Conservation (phyloP, 1,140 invertebrate species). For the Drosophila aff. region DNA sequence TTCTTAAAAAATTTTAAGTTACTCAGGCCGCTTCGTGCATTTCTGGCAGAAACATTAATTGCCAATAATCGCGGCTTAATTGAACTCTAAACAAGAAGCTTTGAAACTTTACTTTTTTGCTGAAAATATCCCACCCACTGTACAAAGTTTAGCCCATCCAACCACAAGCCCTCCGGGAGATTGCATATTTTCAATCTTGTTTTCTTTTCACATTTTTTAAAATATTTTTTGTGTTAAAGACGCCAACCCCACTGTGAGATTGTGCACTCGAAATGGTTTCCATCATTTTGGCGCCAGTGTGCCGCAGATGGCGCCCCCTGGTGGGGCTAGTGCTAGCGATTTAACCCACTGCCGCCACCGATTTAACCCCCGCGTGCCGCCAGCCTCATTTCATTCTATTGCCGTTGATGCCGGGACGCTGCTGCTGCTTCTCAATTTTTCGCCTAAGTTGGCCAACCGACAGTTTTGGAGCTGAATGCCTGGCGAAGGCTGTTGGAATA, state of each 20-base stretch:
- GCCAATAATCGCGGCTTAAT: not conserved
- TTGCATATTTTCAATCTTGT: constrained; percentile 4
- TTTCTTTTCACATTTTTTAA: not conserved
- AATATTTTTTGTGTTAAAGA: not conserved
- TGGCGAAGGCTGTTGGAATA: constrained; percentile 75
- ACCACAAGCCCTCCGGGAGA: not conserved
- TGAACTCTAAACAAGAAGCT: not conserved
- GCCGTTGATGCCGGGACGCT: constrained; percentile 8
- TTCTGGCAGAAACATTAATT: not conserved
- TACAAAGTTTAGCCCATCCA: constrained; percentile 19
- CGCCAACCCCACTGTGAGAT: constrained; percentile 43
- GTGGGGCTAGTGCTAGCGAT: constrained; percentile 4
- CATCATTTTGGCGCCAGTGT: constrained; percentile 47
- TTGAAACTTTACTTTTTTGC: not conserved
- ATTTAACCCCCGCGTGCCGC: constrained; percentile 13
- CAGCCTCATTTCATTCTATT: constrained; percentile 42
- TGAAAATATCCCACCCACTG: not conserved
- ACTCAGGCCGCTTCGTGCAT: not conserved
- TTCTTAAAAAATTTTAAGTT: not conserved
- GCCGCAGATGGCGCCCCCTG: constrained; percentile 39
- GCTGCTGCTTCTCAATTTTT: constrained; percentile 49
- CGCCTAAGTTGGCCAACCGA: constrained; percentile 66
- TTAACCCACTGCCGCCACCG: constrained; percentile 2
- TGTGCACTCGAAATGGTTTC: constrained; percentile 42
- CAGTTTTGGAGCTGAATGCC: constrained; percentile 70